phyloP scores from a whole-genome alignment of 92 coral and sea anemone species.

The Porites divaricata region DNA sequence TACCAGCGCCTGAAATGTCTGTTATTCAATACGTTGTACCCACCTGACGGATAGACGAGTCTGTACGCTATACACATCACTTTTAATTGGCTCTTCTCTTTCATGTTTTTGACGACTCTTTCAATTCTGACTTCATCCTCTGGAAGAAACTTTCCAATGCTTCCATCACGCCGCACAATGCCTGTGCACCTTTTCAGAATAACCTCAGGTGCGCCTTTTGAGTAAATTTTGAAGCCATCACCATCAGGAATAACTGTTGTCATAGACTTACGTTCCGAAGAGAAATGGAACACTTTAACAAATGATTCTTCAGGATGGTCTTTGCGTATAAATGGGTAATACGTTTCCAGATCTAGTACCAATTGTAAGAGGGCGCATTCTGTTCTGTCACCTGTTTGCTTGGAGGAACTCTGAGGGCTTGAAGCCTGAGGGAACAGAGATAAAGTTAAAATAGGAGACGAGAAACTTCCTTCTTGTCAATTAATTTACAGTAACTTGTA shows the following conservation, averaged over 20 bases:
- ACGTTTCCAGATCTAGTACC: constrained; percentile 69
- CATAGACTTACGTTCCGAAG: constrained; percentile 77
- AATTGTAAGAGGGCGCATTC: constrained; percentile 87
- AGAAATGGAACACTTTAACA: constrained; percentile 77
- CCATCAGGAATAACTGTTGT: constrained; percentile 70
- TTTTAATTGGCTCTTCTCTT: constrained; percentile 75
- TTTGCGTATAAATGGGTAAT: constrained; percentile 76
- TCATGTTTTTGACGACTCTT: constrained; percentile 62
- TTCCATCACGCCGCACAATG: constrained; percentile 71
- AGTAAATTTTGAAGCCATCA: constrained; percentile 53
- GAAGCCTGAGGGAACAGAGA: constrained; percentile 42
- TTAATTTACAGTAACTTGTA: too few relatives aligned
- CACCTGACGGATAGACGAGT: constrained; percentile 21
- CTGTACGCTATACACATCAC: constrained; percentile 89
- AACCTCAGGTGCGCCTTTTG: constrained; percentile 88
- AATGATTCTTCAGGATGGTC: constrained; percentile 65
- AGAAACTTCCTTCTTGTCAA: not conserved
- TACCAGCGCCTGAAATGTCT: too few relatives aligned
- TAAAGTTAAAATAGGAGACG: not conserved
- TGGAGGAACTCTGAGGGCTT: constrained; percentile 47
- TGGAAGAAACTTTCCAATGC: constrained; percentile 46
- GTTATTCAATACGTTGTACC: not conserved
- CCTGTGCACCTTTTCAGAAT: constrained; percentile 69
- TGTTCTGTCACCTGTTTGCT: constrained; percentile 81
- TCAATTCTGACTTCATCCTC: constrained; percentile 60